Conservation (phyloP, 2,113 vertebrate genomes). For the Ptilonorhynchus violaceus region DNA sequence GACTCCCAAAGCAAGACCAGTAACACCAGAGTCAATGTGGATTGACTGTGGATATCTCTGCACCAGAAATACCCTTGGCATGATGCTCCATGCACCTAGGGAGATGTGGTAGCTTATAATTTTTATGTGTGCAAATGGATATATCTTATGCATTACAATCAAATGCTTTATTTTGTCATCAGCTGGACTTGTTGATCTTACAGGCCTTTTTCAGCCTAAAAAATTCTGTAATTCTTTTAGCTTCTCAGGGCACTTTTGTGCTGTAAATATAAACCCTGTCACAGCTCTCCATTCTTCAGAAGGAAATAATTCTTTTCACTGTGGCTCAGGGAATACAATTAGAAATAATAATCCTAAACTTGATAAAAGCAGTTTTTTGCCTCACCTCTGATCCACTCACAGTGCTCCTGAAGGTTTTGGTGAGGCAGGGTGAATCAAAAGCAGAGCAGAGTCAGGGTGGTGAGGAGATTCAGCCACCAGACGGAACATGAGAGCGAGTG, state of each 20-base stretch:
- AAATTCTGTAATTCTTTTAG: not conserved
- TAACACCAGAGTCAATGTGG: not conserved
- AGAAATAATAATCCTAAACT: not conserved
- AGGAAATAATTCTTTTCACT: not conserved
- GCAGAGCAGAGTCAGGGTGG: fast-evolving
- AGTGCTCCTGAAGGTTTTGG: not conserved
- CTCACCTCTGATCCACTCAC: not conserved
- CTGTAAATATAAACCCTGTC: not conserved
- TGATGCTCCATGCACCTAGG: not conserved
- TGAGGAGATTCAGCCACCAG: not conserved
- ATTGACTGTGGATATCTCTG: not conserved
- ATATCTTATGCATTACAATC: not conserved
- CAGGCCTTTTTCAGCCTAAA: not conserved
- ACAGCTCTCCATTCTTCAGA: not conserved
- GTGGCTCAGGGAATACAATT: not conserved
- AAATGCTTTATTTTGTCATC: not conserved
- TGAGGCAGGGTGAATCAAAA: not conserved
- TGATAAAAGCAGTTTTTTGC: not conserved
- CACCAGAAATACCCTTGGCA: not conserved
- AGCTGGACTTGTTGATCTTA: not conserved
- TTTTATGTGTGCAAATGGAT: not conserved
- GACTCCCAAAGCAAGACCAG: not conserved
- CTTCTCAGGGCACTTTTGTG: not conserved
- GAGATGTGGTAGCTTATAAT: not conserved
- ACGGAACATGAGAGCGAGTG: fast-evolving